Conservation (phyloP, 2,113 vertebrate species). For the Equus przewalskii region DNA sequence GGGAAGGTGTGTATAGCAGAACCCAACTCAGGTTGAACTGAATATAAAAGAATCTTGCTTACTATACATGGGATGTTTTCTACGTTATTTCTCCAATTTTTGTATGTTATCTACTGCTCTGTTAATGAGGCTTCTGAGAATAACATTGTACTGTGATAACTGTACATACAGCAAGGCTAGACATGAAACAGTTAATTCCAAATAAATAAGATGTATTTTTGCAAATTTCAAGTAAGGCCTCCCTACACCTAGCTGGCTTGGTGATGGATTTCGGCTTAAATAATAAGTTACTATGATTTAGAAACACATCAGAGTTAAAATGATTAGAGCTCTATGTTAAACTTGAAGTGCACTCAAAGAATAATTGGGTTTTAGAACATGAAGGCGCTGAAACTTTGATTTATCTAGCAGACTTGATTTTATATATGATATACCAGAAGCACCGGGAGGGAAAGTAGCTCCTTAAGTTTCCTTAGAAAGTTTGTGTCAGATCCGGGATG, state of each 20-base stretch:
- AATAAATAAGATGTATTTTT: neutral
- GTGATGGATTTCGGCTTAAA: neutral
- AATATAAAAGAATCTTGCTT: neutral
- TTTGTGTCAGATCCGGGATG: slow-evolving; percentile 33
- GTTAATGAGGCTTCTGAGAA: neutral
- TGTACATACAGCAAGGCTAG: neutral
- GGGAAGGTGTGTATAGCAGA: neutral
- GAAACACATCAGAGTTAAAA: slow-evolving; percentile 48
- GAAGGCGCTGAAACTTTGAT: neutral
- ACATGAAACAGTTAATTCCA: neutral
- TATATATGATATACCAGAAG: slow-evolving; percentile 33
- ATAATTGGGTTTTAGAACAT: slow-evolving; percentile 24
- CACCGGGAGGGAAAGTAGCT: neutral
- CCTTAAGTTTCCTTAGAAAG: slow-evolving; percentile 67
- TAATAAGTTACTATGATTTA: neutral
- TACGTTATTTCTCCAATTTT: neutral
- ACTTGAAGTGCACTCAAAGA: neutral
- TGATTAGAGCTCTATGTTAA: slow-evolving; percentile 34
- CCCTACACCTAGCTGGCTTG: neutral
- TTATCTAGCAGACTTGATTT: slow-evolving; percentile 20
- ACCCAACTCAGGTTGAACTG: neutral
- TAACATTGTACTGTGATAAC: neutral
- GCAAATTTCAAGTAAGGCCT: neutral
- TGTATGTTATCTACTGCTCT: neutral
- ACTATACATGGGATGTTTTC: neutral